Base-by-base conservation (phyloP, 2,113 vertebrate genomes). In the Rhinopomastus cyanomelas region DNA sequence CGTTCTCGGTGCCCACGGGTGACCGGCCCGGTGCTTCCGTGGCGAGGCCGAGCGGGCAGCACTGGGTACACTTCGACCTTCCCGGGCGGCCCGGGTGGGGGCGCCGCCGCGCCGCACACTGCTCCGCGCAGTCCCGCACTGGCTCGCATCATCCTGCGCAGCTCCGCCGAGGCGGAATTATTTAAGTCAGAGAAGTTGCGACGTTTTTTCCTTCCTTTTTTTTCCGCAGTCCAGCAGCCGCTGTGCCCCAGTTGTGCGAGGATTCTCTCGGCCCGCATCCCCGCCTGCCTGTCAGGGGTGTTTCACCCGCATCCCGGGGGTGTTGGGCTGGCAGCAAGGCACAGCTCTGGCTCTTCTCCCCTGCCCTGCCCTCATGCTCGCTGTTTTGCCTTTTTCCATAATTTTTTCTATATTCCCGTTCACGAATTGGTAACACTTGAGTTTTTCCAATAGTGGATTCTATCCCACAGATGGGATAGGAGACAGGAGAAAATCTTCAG, bases 181-280 rank as follows among this genome's bases (percentile, higher is more conserved):
- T 6, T n/a, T 6, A 16, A 1, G 25, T 6, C 15, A 0, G 16
- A 36, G 34, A 23, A 12, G 15, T 21, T 25, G 21, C 7, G 3
- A 39, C 7, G 16, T 2, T 1, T 2, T 13, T 29, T 48, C 8
- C 1, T 5, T 4, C 2, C 1, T 3, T 11, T 5, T 44, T 13
- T 14, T 49, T n/a, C n/a, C 8, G 20, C 21, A 26, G 44, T 23
- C 16, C 32, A 11, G 46, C 14, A 32, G 29, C 34, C 32, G 12
- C 49, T 4, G 20, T 7, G 30, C 1, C 30, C 16, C 12, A 13
- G 4, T 44, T 25, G 53, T 11, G 23, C 34, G 20, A 42, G 39
- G 26, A 6, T 16, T 5, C 8, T 21, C 11, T 6, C 19, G 13
- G 37, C 12, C 37, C 5, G 39, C 14, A 4, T 25, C 8, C 30